Conservation (phyloP, 1,140 invertebrate species). For the Phocides pigmalion region DNA sequence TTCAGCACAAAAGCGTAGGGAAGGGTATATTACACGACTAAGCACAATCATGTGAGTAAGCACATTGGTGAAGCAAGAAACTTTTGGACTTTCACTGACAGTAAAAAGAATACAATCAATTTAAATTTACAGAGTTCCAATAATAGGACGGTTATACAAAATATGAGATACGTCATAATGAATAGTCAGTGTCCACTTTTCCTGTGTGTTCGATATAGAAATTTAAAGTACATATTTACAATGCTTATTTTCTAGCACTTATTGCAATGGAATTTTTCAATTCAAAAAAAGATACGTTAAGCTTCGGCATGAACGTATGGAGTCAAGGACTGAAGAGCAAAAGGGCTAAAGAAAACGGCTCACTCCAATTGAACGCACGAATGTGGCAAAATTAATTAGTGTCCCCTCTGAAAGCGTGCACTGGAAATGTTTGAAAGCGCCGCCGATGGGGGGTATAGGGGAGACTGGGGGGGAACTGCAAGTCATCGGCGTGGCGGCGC, state of each 20-base stretch:
- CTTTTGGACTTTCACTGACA: neutral
- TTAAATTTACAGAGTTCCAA: too few relatives aligned
- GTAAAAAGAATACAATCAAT: constrained; percentile 4
- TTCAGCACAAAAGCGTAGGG: constrained; percentile 67
- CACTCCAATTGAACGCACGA: constrained; percentile 66
- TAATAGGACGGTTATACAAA: too few relatives aligned
- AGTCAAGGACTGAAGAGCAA: constrained; percentile 50
- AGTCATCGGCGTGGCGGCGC: constrained; percentile 64
- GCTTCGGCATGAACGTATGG: constrained; percentile 11
- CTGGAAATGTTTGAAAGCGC: constrained; percentile 67
- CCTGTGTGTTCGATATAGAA: too few relatives aligned
- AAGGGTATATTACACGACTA: constrained; percentile 57
- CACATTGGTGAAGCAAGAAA: constrained; percentile 42
- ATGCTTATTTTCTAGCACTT: too few relatives aligned
- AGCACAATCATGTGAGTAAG: constrained; percentile 55
- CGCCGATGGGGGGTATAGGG: constrained; percentile 49
- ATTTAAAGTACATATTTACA: too few relatives aligned
- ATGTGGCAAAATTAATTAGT: constrained; percentile 77
- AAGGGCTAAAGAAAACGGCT: constrained; percentile 57
- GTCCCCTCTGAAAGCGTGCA: constrained; percentile 57
- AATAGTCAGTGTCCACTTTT: too few relatives aligned
- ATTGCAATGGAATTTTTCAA: constrained; percentile 1
- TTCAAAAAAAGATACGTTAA: constrained; percentile 25
- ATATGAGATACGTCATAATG: too few relatives aligned
- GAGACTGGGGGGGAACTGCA: constrained; percentile 47